These are phyloP conservation scores for Gulo gulo DNA, from an alignment of 2,113 vertebrate species.

Conservation along the genomic window DNA sequence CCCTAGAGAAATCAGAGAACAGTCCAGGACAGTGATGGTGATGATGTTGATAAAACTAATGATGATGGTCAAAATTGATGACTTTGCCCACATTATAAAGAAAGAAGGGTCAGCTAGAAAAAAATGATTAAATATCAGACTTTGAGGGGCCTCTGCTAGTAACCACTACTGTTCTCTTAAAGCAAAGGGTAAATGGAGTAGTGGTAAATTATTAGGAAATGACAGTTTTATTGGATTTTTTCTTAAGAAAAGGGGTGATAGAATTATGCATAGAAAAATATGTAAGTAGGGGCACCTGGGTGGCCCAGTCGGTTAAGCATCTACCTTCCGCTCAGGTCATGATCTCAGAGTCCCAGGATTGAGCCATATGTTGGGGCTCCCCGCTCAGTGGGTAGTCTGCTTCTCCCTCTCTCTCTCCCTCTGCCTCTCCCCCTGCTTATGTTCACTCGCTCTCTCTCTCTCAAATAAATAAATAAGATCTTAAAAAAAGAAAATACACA, in stretches of 20 bases:
- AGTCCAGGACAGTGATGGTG: background rate
- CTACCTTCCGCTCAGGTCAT: no score
- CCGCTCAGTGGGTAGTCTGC: no score
- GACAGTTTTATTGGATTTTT: background rate
- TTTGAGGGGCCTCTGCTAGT: background rate
- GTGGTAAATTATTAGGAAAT: background rate
- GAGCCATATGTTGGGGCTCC: no score
- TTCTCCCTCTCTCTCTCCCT: no score
- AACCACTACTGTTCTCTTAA: background rate
- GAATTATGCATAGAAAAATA: background rate
- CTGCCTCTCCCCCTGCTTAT: no score
- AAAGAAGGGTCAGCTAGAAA: background rate
- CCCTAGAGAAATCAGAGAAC: background rate
- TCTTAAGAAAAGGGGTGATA: background rate
- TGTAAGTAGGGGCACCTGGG: background rate
- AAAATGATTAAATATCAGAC: background rate
- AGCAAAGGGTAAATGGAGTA: background rate
- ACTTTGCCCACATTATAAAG: background rate
- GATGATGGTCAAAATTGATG: background rate
- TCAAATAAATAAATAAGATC: no score
- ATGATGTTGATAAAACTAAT: background rate
- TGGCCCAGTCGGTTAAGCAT: no score
- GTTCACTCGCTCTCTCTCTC: no score
- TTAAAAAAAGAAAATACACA: background rate
- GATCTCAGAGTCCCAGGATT: no score